These are phyloP conservation scores for Galaxias olidus DNA, from an alignment of 2,797 vertebrate genomes.

Conservation along the genomic window DNA sequence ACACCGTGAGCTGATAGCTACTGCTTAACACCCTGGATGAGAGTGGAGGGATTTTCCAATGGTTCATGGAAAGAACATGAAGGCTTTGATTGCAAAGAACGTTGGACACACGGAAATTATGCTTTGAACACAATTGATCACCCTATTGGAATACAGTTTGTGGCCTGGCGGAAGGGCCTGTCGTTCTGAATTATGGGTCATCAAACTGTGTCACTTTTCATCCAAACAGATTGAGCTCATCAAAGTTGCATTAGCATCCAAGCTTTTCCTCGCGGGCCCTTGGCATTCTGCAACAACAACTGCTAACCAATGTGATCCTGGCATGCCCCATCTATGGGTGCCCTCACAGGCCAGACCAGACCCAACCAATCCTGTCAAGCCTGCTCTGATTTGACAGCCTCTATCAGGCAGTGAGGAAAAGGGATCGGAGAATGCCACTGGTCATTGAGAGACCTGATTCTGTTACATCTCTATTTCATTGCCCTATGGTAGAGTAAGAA, in stretches of 20 bases:
- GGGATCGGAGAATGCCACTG: conserved; percentile 26
- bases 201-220: conserved; percentile 16
- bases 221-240: conserved; percentile 20
- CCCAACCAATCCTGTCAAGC: conserved; percentile 23
- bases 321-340: conserved; percentile 25
- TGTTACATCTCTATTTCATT: conserved; percentile 33
- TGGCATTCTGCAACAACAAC: conserved; percentile 15
- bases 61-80: neutral
- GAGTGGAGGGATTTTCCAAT: conserved; percentile 13
- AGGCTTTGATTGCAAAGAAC: conserved; percentile 8
- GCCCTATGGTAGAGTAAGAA: conserved; percentile 26
- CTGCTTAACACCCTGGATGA: conserved; percentile 11
- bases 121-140: neutral
- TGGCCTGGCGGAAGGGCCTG: conserved; percentile 4
- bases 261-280: conserved; percentile 12
- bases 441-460: conserved; percentile 26
- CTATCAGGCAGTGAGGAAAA: conserved; percentile 9
- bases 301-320: conserved; percentile 19
- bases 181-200: conserved; percentile 16
- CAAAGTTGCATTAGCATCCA: conserved; percentile 26
- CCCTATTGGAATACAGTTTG: conserved; percentile 20
- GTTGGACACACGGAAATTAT: no score
- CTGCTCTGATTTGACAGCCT: conserved; percentile 36
- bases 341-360: conserved; percentile 5
- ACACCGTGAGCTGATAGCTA: conserved; percentile 22